phyloP scores from a whole-genome alignment of 2,888 invertebrate species.

The Hydroisotoma schaefferi region DNA sequence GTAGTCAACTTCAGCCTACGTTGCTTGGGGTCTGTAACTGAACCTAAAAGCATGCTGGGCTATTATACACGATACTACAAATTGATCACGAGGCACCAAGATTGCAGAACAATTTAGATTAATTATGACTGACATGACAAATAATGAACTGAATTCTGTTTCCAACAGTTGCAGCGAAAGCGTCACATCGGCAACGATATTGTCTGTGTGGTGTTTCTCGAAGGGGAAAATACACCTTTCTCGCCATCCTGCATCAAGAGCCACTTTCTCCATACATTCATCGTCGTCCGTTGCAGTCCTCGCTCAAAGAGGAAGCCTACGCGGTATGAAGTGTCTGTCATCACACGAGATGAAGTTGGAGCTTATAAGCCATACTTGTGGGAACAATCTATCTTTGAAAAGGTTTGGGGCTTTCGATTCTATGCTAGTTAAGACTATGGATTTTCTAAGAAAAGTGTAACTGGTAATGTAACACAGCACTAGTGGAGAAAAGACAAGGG shows the following conservation, averaged over 20 bases:
- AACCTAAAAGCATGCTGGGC: no score
- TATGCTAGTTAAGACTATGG: no score
- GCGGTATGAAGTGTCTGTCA: conserved; percentile 83
- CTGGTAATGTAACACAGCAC: no score
- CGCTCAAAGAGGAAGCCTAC: conserved; percentile 81
- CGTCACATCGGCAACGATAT: conserved; percentile 93
- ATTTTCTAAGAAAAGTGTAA: no score
- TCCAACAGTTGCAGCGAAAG: conserved; percentile 71
- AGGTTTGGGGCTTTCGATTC: conserved; percentile 53
- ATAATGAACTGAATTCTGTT: no score
- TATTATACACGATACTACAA: no score
- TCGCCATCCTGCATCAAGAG: conserved; percentile 92
- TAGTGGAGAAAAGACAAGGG: no score
- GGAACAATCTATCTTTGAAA: conserved; percentile 92
- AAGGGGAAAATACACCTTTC: conserved; percentile 87
- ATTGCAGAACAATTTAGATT: no score
- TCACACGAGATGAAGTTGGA: conserved; percentile 89
- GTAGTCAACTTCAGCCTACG: no score
- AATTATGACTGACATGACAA: no score
- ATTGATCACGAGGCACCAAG: no score
- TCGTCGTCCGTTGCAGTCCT: conserved; percentile 83
- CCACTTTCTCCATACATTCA: conserved; percentile 90
- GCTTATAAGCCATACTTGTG: conserved; percentile 93
- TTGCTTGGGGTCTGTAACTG: no score
- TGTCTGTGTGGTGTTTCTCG: conserved; percentile 88